A percentile compares a stretch with the other conserved stretches of the same genome.
These are phyloP conservation scores for Podilymbus podiceps DNA, from an alignment of 2,113 vertebrate species.

Conservation along the genomic window DNA sequence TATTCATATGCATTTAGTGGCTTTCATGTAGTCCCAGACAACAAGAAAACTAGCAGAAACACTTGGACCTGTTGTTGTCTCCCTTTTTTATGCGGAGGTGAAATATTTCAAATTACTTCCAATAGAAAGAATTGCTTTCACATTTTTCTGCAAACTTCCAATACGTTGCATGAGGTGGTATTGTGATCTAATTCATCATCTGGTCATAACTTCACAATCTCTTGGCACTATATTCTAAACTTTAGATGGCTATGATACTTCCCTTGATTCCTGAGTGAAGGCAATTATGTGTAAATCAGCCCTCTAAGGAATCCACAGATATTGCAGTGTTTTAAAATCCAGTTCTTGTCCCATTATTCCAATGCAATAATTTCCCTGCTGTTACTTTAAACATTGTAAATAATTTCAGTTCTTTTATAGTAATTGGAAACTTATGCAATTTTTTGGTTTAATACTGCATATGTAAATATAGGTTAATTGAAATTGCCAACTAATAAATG, in stretches of 20 bases:
- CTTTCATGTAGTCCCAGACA: not conserved
- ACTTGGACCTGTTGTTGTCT: not conserved
- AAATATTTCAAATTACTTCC: not conserved
- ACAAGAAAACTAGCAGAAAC: not conserved
- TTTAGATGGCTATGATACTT: not conserved
- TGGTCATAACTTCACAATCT: not conserved
- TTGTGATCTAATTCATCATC: not conserved
- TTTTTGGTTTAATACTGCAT: conserved; percentile 40
- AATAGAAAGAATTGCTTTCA: not conserved
- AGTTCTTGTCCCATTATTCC: not conserved
- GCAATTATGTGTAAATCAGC: not conserved
- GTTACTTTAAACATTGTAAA: conserved; percentile 25
- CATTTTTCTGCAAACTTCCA: not conserved
- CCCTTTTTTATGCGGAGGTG: not conserved
- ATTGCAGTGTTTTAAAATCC: not conserved
- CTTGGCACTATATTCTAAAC: not conserved
- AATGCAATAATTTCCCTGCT: not conserved
- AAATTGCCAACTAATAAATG: conserved; percentile 46
- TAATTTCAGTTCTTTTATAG: conserved; percentile 1
- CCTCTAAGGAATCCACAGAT: not conserved
- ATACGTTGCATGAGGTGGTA: not conserved
- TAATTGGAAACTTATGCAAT: conserved; percentile 24
- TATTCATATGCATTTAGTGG: not conserved
- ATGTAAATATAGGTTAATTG: conserved; percentile 50
- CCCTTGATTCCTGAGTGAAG: not conserved